Base-by-base conservation (phyloP, 2,888 invertebrate genomes). In the Julus scanicus region DNA sequence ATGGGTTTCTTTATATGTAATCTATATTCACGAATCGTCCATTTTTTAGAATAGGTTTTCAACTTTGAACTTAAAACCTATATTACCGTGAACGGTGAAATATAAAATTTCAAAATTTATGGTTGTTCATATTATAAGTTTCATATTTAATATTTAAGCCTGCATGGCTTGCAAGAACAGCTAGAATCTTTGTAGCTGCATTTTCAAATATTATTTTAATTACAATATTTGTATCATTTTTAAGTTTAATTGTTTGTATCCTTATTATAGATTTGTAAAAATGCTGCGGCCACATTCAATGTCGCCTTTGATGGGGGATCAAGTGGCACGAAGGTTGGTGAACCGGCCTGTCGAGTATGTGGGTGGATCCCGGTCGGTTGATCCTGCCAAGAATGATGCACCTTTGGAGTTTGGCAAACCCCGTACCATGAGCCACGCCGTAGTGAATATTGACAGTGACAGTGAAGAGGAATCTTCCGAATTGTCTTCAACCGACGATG, bases 361-460 rank as follows among this genome's bases (percentile, higher is more conserved):
- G 80, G 80, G 37, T 80, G 80, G 80, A 37, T 13, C 85, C 3
- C 85, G 44, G 2, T 57, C 86, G n/a, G 39, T 86, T 17, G 86
- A 91, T 89, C 91, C 94, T n/a, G 93, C 93, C 1, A 93, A 94
- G 91, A 94, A 94, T 90, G 94, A 94, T 90, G 93, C 93, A 39
- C 94, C 95, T 0, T 91, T 95, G 86, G 94, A 95, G 90, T 95
- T 95, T 91, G 49, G 29, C 44, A 44, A 44, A 85, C 1, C 49
- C 20, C 44, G 85, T 11, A 15, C 1, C 37, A 13, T 80, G 15
- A 80, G 37, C 80, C 80, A 80, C 37, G 40, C 20, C 44, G 85
- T 48, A 3, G 44, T 85, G 17, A 44, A 85, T 39, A 85, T 48
- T 85, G 85, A 29, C 85, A 85, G 49, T 6, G 85, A 49, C 48